These are phyloP conservation scores for Nephrotoma guestfalica DNA, from an alignment of 2,888 invertebrate genomes.

Conservation along the genomic window DNA sequence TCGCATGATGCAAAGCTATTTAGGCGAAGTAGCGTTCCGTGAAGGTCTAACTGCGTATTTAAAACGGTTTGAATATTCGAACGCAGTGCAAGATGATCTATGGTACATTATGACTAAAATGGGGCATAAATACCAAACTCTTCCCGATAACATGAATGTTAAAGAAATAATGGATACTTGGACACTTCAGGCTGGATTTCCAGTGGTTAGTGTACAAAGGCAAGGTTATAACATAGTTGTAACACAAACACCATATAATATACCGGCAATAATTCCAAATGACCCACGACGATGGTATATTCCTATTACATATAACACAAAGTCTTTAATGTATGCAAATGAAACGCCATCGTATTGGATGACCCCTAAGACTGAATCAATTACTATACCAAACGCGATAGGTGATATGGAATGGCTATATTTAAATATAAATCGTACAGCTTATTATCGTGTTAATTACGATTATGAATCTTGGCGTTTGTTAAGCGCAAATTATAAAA, in stretches of 20 bases:
- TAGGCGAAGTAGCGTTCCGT: conserved; percentile 45
- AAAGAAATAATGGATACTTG: conserved; percentile 51
- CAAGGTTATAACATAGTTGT: conserved; percentile 25
- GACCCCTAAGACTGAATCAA: conserved; percentile 20
- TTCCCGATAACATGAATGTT: conserved; percentile 33
- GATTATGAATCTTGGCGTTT: conserved; percentile 44
- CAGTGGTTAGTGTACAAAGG: conserved; percentile 41
- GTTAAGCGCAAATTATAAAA: conserved; percentile 37
- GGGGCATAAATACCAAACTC: conserved; percentile 31
- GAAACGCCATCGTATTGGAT: conserved; percentile 29
- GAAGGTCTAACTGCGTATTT: conserved; percentile 38
- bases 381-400: conserved; percentile 21
- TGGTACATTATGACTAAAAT: conserved; percentile 47
- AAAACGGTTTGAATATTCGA: conserved; percentile 37
- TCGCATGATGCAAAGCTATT: conserved; percentile 54
- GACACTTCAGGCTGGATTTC: conserved; percentile 53
- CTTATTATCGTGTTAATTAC: conserved; percentile 52
- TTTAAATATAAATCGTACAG: conserved; percentile 6
- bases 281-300: conserved; percentile 26
- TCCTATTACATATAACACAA: conserved; percentile 28
- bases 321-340: conserved; percentile 21
- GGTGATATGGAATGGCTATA: conserved; percentile 7
- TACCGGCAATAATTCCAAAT: conserved; percentile 22
- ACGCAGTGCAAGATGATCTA: conserved; percentile 48
- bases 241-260: conserved; percentile 23